Evolutionary conservation across 2,888 invertebrate species (phyloP).

Genomic region (Suillia variegata): DNA sequence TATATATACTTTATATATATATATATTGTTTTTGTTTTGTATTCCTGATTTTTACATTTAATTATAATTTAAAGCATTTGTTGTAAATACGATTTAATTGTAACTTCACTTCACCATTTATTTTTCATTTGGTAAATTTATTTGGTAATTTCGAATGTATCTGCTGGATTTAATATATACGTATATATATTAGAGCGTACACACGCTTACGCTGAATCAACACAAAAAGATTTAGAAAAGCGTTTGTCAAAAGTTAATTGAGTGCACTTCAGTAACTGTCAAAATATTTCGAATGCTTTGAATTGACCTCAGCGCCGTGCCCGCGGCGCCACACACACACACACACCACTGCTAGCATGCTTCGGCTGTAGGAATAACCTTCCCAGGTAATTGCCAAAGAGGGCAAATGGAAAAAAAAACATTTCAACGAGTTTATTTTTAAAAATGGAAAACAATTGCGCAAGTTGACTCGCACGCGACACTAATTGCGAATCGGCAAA

Average conservation of each 20-base stretch:
- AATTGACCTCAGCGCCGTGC: constrained; percentile 21
- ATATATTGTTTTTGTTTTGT: constrained; percentile 12
- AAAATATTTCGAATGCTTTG: constrained; percentile 28
- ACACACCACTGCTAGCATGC: background rate
- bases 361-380: constrained; percentile 15
- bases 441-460: constrained; percentile 26
- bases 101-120: background rate
- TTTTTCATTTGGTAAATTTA: too few species aligned
- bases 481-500: constrained; percentile 28
- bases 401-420: background rate
- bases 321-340: background rate
- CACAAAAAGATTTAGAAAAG: constrained; percentile 33
- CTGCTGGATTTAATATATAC: too few species aligned
- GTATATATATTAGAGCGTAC: too few species aligned
- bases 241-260: constrained; percentile 36
- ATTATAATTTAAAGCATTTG: constrained; percentile 1
- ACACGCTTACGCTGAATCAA: background rate
- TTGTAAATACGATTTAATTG: background rate
- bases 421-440: background rate
- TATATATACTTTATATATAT: constrained; percentile 41
- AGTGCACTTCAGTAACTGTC: constrained; percentile 29
- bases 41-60: background rate
- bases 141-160: too few species aligned
- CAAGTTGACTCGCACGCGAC: constrained; percentile 31
- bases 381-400: background rate